A percentile compares a stretch with the other conserved stretches of the same genome.
These are phyloP conservation scores for Ranitomeya imitator DNA, from an alignment of 2,113 vertebrate genomes.

Conservation along the genomic window DNA sequence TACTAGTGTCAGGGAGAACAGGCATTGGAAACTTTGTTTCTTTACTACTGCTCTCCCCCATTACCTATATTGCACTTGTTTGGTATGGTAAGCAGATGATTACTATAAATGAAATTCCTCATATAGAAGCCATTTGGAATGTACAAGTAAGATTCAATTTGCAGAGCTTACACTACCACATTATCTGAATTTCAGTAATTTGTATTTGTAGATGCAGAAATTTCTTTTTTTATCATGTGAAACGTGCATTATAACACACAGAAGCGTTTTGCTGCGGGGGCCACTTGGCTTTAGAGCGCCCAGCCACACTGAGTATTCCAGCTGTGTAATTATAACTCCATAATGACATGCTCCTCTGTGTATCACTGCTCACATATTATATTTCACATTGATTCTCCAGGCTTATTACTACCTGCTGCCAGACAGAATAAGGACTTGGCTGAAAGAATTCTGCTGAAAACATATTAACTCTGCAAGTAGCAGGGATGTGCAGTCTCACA, in stretches of 20 bases:
- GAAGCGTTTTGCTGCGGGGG: neutral
- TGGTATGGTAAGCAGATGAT: neutral
- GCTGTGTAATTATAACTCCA: conserved; percentile 41
- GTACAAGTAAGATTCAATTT: neutral
- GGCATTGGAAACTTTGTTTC: neutral
- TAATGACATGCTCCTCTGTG: conserved; percentile 48
- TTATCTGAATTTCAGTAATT: neutral
- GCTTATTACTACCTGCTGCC: conserved; percentile 8
- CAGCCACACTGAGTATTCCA: neutral
- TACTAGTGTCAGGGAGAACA: neutral
- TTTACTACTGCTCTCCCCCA: neutral
- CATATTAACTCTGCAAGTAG: conserved; percentile 10
- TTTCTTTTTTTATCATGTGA: neutral
- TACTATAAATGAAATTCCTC: neutral
- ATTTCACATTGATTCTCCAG: conserved; percentile 31
- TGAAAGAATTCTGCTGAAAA: neutral
- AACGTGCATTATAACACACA: neutral
- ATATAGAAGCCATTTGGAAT: neutral
- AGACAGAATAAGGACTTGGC: neutral
- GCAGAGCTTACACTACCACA: neutral
- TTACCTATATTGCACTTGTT: neutral
- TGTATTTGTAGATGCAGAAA: neutral
- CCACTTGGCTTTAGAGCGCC: neutral
- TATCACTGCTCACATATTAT: conserved; percentile 5
- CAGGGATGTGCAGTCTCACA: neutral